Evolutionary conservation across 30 jellyfish, hydroid and myxozoan genomes (phyloP), one percentile per base, ranked within the genome.

Genomic region (Nemopilema nomurai): DNA sequence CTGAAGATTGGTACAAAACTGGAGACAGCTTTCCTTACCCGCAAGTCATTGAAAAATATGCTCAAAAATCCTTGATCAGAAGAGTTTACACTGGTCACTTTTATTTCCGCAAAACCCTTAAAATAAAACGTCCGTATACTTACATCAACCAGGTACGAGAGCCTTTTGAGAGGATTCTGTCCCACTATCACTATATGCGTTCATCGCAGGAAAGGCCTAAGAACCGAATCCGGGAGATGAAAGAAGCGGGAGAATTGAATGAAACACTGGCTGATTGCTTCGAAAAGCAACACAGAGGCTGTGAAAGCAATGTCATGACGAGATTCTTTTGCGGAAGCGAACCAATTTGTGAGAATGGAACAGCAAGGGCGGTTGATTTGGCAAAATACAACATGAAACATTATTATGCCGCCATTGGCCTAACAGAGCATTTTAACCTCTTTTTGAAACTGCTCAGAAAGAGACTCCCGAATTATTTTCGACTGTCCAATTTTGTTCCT

Each of bases 1-100:
- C 98, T 28, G 98, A 93, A 75, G 98, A 93, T 51, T 93, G 98
- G 98, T 93, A 87, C 86, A 84, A 93, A 75, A 81, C 91, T 4
- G 98, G 98, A 16, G 87, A 87, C 82, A 51, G 95, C 41, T 72
- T 64, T 80, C 98, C 98, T 7, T 93, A 88, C 82, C 98, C 98
- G 8, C 81, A 82, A 25, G 90, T 25, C 9, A 82, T 93, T n/a
- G 96, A 85, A 83, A 78, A 78, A 57, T 78, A 52, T 27, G 91
- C 90, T 26, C 23, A 49, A 17, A 41, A 76, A 16, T 67, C 88
- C n/a, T 13, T 28, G 62, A 24, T 53, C 9, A 33, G 89, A 19
- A 77, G 91, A 67, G 90, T 81, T 24, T 80, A 74, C 68, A 16
- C 91, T 9, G 96, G 95, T 31, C 98, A 93, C 50, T 93, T 93